These are phyloP conservation scores for Eupeodes luniger DNA, from an alignment of 2,888 invertebrate species.

Conservation along the genomic window DNA sequence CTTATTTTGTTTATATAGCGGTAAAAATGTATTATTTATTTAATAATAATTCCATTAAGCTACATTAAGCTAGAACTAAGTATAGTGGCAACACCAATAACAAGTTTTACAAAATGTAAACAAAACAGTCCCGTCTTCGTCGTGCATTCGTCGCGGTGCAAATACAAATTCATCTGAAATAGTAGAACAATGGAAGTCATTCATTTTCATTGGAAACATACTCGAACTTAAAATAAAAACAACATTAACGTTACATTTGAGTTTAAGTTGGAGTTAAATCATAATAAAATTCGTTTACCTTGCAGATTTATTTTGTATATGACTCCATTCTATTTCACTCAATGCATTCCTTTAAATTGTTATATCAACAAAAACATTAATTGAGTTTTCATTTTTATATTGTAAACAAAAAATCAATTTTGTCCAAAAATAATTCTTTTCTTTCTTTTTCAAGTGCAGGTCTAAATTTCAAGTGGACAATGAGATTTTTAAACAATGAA, in stretches of 20 bases:
- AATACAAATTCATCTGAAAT: slow-evolving; percentile 27
- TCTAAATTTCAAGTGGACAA: slow-evolving; percentile 11
- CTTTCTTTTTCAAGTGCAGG: neutral
- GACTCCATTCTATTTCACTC: no score
- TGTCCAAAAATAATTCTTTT: neutral
- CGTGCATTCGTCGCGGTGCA: neutral
- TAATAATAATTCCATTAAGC: no score
- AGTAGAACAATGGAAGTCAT: slow-evolving; percentile 62
- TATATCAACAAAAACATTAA: neutral
- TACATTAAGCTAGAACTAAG: no score
- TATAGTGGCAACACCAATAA: slow-evolving; percentile 13
- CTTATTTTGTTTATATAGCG: no score
- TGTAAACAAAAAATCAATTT: slow-evolving; percentile 58
- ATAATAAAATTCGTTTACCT: no score
- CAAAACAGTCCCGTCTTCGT: slow-evolving; percentile 22
- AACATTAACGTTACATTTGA: neutral
- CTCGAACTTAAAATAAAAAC: neutral
- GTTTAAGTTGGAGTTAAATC: neutral
- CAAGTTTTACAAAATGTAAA: slow-evolving; percentile 65
- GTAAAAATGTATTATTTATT: no score
- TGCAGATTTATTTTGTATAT: no score
- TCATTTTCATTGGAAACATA: slow-evolving; percentile 33
- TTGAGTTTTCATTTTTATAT: neutral
- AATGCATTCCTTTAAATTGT: neutral
- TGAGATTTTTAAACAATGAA: neutral